Conservation (phyloP, 2,797 vertebrate genomes). For the Antrozous pallidus region DNA sequence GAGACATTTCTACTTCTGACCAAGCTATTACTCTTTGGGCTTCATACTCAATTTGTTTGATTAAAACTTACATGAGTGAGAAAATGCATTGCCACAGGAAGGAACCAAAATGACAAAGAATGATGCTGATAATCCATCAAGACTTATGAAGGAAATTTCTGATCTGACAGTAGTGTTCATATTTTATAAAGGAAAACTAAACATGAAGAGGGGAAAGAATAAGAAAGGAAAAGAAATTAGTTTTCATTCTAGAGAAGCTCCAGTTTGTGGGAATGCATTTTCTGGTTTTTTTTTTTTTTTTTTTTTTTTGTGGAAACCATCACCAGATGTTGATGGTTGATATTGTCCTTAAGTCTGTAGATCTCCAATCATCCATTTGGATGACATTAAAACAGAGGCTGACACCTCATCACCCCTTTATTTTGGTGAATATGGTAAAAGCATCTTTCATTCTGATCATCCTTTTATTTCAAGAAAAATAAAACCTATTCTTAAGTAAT, state of each 20-base stretch:
- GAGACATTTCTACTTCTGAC: slow-evolving; percentile 27
- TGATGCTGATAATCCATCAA: slow-evolving; percentile 49
- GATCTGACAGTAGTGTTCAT: slow-evolving; percentile 4
- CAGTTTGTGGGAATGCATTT: slow-evolving; percentile 65
- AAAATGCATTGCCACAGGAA: slow-evolving; percentile 41
- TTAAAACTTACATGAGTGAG: slow-evolving; percentile 42
- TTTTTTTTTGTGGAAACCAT: slow-evolving; percentile 40
- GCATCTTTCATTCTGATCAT: neutral
- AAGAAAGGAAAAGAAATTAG: slow-evolving; percentile 55
- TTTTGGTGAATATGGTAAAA: slow-evolving; percentile 18
- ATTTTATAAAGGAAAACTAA: slow-evolving; percentile 57
- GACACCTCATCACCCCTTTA: slow-evolving; percentile 1
- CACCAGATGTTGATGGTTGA: slow-evolving; percentile 2
- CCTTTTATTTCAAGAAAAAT: slow-evolving; percentile 35
- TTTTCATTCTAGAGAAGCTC: slow-evolving; percentile 71
- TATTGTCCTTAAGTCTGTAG: slow-evolving; percentile 53
- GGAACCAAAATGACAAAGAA: slow-evolving; percentile 54
- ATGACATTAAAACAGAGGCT: neutral
- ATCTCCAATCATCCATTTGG: neutral
- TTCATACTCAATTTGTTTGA: neutral
- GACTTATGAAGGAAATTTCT: slow-evolving; percentile 68
- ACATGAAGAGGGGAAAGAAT: neutral
- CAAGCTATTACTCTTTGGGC: neutral
- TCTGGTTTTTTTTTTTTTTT: slow-evolving; percentile 12
- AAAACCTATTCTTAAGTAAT: slow-evolving; percentile 9